phyloP scores from a whole-genome alignment of 2,797 vertebrate species.

The Eulemur rubriventer region DNA sequence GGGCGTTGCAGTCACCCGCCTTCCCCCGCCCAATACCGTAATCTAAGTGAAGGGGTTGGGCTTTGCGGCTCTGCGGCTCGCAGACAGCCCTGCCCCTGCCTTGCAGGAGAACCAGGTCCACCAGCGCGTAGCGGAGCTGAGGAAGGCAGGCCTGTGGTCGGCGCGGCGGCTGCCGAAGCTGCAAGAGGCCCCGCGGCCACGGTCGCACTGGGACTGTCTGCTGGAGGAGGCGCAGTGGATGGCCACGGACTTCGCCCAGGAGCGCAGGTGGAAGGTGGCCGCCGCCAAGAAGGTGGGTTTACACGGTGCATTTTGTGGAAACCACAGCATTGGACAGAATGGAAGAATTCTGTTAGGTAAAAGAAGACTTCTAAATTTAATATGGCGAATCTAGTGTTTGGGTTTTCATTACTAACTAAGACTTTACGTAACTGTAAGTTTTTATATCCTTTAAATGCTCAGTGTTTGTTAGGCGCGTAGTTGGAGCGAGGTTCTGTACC shows the following conservation, averaged over 20 bases:
- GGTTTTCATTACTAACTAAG: background rate
- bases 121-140: conserved; percentile 95
- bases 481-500: background rate
- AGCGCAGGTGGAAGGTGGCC: conserved; percentile 98
- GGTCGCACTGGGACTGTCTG: conserved; percentile 98
- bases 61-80: no score
- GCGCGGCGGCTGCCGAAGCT: conserved; percentile 93
- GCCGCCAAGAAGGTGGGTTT: conserved; percentile 94
- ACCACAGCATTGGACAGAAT: background rate
- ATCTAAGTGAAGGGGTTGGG: background rate
- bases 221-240: conserved; percentile 99
- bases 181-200: conserved; percentile 94
- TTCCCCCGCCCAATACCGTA: background rate
- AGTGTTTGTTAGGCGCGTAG: background rate
- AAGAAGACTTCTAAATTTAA: background rate
- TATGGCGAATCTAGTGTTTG: background rate
- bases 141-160: conserved; percentile 98
- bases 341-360: background rate
- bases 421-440: background rate
- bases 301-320: background rate
- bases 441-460: background rate
- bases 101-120: conserved; percentile 95
- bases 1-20: no score
- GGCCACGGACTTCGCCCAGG: conserved; percentile 98
- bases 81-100: background rate